These are phyloP conservation scores for Drosophila teissieri DNA, from an alignment of 1,140 invertebrate genomes.

Conservation along the genomic window DNA sequence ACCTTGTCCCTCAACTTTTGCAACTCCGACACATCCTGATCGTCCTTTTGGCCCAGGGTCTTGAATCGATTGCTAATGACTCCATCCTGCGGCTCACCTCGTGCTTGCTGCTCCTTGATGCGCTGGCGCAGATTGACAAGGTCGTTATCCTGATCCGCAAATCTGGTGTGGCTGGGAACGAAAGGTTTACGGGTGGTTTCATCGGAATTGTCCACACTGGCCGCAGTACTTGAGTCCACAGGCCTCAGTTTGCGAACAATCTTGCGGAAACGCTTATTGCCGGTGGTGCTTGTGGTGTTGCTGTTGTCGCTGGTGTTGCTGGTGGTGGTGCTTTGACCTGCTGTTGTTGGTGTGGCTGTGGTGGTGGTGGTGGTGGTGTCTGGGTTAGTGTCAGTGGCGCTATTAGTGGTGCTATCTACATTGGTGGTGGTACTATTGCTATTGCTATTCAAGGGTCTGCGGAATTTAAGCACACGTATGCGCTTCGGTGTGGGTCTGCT, in stretches of 20 bases:
- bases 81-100: slow-evolving; percentile 35
- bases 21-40: slow-evolving; percentile 47
- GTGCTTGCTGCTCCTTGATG: slow-evolving; percentile 55
- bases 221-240: slow-evolving; percentile 16
- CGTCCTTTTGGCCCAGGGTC: slow-evolving; percentile 12
- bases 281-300: slow-evolving; percentile 32
- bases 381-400: slow-evolving; percentile 50
- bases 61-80: slow-evolving; percentile 44
- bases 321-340: slow-evolving; percentile 24
- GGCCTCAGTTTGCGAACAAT: slow-evolving; percentile 72
- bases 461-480: slow-evolving; percentile 73
- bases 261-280: slow-evolving; percentile 75
- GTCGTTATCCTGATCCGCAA: slow-evolving; percentile 27
- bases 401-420: slow-evolving; percentile 50
- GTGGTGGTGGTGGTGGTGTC: slow-evolving; percentile 33
- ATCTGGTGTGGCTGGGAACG: slow-evolving; percentile 46
- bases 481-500: slow-evolving; percentile 61
- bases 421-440: slow-evolving; percentile 42
- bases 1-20: slow-evolving; percentile 69
- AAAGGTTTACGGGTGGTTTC: slow-evolving; percentile 62
- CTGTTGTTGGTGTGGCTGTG: slow-evolving; percentile 21
- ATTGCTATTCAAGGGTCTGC: slow-evolving; percentile 58
- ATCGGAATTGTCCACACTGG: slow-evolving; percentile 17
- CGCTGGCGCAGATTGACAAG: slow-evolving; percentile 57
- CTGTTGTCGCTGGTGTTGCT: slow-evolving; percentile 37